Conservation (phyloP, 2,888 invertebrate species). For the Ametastegia equiseti region DNA sequence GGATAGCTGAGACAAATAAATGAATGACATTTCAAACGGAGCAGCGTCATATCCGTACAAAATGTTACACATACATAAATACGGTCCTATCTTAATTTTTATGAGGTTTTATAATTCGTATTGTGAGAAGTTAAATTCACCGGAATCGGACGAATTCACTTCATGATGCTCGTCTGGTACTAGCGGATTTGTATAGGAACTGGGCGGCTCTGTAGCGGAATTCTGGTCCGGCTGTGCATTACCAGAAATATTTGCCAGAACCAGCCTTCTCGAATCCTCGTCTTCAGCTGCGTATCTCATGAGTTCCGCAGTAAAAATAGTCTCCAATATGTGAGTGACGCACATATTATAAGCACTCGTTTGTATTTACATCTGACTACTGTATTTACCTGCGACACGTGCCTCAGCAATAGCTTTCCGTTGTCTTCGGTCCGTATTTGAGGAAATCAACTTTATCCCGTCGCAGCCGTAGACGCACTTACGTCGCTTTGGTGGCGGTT, state of each 20-base stretch:
- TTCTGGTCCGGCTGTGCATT: not conserved
- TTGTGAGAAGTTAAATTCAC: not conserved
- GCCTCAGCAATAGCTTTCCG: not conserved
- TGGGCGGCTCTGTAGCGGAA: too few relatives aligned
- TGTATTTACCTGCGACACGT: not conserved
- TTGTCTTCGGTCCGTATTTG: not conserved
- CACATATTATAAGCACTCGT: not conserved
- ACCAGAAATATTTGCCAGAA: not conserved
- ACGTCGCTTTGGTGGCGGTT: not conserved
- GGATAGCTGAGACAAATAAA: not conserved
- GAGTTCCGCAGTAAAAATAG: not conserved
- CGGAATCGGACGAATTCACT: constrained; percentile 1
- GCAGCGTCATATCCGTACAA: too few relatives aligned
- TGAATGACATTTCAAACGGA: not conserved
- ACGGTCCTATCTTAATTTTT: too few relatives aligned
- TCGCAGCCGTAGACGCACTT: not conserved
- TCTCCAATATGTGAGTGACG: not conserved
- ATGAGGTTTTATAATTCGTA: too few relatives aligned
- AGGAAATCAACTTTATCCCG: not conserved
- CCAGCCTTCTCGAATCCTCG: not conserved
- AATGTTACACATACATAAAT: too few relatives aligned
- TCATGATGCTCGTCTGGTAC: not conserved
- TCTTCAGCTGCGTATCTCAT: not conserved
- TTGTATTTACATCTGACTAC: not conserved
- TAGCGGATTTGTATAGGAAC: not conserved